Evolutionary conservation across 2,888 invertebrate species (phyloP), one percentile per base, ranked within the genome.

Genomic region (Rugalucina vietnamica): DNA sequence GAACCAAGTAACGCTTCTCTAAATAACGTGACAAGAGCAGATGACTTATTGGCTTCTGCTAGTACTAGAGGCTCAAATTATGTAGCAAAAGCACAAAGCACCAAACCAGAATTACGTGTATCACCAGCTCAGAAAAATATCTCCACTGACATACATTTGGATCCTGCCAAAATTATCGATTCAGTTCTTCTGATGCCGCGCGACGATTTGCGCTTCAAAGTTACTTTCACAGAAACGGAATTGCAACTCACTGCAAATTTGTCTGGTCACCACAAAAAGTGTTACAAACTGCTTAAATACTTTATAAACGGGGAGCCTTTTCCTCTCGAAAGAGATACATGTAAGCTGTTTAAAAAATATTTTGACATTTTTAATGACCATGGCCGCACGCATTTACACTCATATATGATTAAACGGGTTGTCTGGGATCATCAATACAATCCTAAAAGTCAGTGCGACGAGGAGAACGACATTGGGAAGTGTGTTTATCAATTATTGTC

Each of bases 401-500:
- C 60, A 60, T 27, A 60, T 29, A 12, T 29, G 1, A 4, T 60
- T 18, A 60, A 60, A 60, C 24, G 24, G 29, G 29, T 18, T 60
- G 60, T 60, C 60, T 60, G 60, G 60, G 60, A 60, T 18, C 60
- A 60, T 60, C 60, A 60, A 29, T 60, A 60, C 60, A 60, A 18
- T 60, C 3, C 27, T 8, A 8, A 60, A 60, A n/a, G n/a, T n/a
- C n/a, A n/a, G n/a, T 60, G 60, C 29, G 5, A 27, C 10, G 27
- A 60, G 60, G 18, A 60, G 29, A 60, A 18, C 18, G 8, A 60
- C 18, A 8, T 60, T 4, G 60, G 60, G 10, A 2, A 12, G 5
- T 60, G 60, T 21, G 60, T 60, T 54, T n/a, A 4, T 12, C 5
- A 54, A 24, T 4, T 54, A 24, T 54, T 54, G 24, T 54, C 21